phyloP scores from a whole-genome alignment of 2,888 invertebrate species.

The Yponomeuta evonymella region DNA sequence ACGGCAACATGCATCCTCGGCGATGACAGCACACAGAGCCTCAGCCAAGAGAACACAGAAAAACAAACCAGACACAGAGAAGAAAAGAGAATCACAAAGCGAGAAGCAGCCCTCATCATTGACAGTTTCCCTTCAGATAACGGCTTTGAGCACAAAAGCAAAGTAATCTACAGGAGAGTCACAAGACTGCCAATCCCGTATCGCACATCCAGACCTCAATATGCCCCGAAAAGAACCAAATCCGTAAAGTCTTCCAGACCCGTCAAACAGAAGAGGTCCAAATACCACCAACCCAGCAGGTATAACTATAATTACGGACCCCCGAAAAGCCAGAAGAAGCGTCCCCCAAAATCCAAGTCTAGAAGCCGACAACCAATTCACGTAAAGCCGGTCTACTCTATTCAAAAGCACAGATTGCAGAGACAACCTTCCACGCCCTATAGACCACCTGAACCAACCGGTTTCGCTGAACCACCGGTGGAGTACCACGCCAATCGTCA shows the following conservation, averaged over 20 bases:
- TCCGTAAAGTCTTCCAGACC: conserved; percentile 26
- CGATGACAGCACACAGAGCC: conserved; percentile 18
- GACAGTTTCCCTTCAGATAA: conserved; percentile 42
- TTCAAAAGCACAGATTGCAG: not conserved
- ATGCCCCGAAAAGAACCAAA: conserved; percentile 28
- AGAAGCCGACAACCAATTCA: not conserved
- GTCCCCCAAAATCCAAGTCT: conserved; percentile 22
- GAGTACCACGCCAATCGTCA: conserved; percentile 21
- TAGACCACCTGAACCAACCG: conserved; percentile 33
- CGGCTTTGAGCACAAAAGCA: conserved; percentile 36
- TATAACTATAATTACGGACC: not conserved
- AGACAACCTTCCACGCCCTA: conserved; percentile 15
- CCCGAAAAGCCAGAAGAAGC: conserved; percentile 28
- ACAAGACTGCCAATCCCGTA: conserved; percentile 32
- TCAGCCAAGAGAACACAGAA: conserved; percentile 23
- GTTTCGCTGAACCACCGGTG: conserved; percentile 58
- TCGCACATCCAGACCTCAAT: conserved; percentile 34
- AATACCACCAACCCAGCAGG: conserved; percentile 21
- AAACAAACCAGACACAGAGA: conserved; percentile 27
- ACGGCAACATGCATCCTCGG: conserved; percentile 37
- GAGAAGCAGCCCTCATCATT: conserved; percentile 48
- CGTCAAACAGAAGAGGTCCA: conserved; percentile 34
- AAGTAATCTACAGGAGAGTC: conserved; percentile 45
- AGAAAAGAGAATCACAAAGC: conserved; percentile 33
- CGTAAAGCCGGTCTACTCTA: not conserved